Evolutionary conservation across 2,113 vertebrate genomes (phyloP).

Genomic region (Mionectes macconnelli): DNA sequence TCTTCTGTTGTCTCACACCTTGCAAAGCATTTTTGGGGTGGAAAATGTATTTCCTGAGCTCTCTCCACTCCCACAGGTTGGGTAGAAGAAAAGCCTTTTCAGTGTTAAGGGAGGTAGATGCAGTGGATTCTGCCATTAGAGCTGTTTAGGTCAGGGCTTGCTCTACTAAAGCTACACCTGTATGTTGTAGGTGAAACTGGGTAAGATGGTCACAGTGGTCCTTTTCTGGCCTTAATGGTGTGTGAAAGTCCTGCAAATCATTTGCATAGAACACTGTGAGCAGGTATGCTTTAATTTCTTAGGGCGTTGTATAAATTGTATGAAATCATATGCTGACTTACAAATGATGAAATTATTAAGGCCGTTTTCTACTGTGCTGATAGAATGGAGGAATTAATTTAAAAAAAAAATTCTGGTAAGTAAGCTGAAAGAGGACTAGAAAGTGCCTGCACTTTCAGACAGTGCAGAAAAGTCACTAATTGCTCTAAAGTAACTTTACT

Average conservation of each 20-base stretch:
- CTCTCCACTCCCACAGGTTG: not conserved
- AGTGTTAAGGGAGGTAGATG: fast-evolving
- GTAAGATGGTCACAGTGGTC: not conserved
- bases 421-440: conserved; percentile 20
- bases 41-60: not conserved
- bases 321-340: conserved; percentile 4
- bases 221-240: not conserved
- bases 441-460: conserved; percentile 6
- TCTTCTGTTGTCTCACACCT: not conserved
- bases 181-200: not conserved
- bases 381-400: conserved; percentile 38
- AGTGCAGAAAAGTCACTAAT: conserved; percentile 4
- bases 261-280: not conserved
- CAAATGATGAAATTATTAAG: not conserved
- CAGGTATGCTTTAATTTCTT: not conserved
- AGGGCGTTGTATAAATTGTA: not conserved
- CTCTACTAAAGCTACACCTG: not conserved
- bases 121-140: not conserved
- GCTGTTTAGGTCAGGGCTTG: not conserved
- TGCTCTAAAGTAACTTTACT: conserved; percentile 10
- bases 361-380: not conserved
- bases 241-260: not conserved
- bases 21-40: not conserved
- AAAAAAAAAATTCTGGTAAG: conserved; percentile 35
- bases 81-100: not conserved